phyloP scores from a whole-genome alignment of 2,113 vertebrate genomes.

The Malaclemys terrapin region DNA sequence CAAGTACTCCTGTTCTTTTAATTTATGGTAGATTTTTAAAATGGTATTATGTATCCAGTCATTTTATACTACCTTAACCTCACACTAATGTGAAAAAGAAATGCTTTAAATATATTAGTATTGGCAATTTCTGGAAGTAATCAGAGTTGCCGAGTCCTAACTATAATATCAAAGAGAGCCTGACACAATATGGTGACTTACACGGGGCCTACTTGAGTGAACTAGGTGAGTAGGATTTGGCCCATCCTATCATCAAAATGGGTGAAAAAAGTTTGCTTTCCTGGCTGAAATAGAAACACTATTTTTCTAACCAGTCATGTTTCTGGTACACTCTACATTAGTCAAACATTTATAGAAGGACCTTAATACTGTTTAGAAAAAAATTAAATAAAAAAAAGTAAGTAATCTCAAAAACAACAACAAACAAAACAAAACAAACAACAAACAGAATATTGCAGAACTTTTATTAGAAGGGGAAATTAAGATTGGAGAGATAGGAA shows the following conservation, averaged over 20 bases:
- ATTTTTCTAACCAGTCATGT: not conserved
- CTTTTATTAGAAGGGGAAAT: not conserved
- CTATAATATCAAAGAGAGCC: not conserved
- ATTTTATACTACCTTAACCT: not conserved
- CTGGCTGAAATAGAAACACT: not conserved
- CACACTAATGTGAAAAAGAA: not conserved
- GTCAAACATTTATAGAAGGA: too few relatives aligned
- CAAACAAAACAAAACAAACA: too few relatives aligned
- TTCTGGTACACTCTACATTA: not conserved
- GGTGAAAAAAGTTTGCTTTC: not conserved
- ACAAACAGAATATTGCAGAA: not conserved
- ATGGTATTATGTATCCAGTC: not conserved
- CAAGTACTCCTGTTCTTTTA: not conserved
- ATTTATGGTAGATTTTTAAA: not conserved
- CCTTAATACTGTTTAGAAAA: not conserved
- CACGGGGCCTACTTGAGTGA: not conserved
- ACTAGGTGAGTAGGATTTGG: not conserved
- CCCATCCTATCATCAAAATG: not conserved
- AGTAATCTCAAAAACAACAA: not conserved
- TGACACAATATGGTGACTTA: not conserved
- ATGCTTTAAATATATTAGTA: not conserved
- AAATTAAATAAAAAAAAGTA: not conserved
- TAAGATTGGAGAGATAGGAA: not conserved
- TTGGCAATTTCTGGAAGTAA: not conserved
- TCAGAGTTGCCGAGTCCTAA: not conserved